A percentile compares a stretch with the other conserved stretches of the same genome.
phyloP scores from a whole-genome alignment of 2,888 invertebrate genomes.

The Eupithecia inturbata region DNA sequence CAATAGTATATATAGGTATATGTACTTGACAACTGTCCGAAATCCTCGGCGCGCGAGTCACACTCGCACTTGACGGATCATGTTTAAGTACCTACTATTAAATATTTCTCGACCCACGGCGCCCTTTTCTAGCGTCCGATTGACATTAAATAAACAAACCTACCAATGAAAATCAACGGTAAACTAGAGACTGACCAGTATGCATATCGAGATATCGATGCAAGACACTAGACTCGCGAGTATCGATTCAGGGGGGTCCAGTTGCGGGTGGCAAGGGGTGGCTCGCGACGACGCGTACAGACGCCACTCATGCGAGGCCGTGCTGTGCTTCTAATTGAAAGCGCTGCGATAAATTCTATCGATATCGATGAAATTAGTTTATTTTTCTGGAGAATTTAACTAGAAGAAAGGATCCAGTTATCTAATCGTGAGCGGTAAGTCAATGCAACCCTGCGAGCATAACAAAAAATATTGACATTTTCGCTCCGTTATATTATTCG shows the following conservation, averaged over 20 bases:
- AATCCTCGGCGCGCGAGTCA: too few species aligned
- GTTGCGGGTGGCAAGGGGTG: slow-evolving; percentile 49
- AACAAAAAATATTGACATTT: background rate
- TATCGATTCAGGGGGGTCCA: slow-evolving; percentile 69
- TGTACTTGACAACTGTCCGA: too few species aligned
- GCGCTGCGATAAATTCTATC: slow-evolving; percentile 58
- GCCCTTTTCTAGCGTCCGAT: too few species aligned
- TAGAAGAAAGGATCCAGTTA: background rate
- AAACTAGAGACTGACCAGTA: slow-evolving; percentile 7
- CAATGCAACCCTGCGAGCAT: background rate
- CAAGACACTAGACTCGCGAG: slow-evolving; percentile 63
- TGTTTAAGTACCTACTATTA: too few species aligned
- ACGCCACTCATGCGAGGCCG: slow-evolving; percentile 78
- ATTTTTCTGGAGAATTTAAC: background rate
- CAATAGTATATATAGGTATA: too few species aligned
- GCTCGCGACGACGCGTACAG: slow-evolving; percentile 68
- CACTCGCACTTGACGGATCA: too few species aligned
- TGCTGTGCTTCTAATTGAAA: slow-evolving; percentile 78
- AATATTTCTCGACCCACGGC: too few species aligned
- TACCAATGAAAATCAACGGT: background rate
- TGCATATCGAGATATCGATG: slow-evolving; percentile 39
- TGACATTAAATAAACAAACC: background rate
- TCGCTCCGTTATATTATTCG: background rate
- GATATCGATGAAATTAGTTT: slow-evolving; percentile 46
- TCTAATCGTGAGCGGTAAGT: background rate